Conservation (phyloP, 2,888 invertebrate species). For the Dolomedes plantarius region DNA sequence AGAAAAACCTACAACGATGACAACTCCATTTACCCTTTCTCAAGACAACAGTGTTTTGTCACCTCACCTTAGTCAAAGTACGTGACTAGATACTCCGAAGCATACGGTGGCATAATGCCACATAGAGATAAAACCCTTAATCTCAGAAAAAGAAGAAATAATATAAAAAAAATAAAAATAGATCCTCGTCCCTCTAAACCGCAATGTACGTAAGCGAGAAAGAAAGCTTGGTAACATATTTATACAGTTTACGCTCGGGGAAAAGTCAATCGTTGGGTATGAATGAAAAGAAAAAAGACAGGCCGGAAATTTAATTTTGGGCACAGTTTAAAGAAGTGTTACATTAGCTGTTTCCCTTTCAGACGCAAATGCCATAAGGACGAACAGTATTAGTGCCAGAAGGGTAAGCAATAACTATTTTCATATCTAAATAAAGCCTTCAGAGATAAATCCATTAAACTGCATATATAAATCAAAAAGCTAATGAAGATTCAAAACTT, state of each 20-base stretch:
- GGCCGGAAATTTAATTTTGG: background rate
- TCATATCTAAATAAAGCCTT: background rate
- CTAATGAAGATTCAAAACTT: too few species aligned
- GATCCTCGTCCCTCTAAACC: background rate
- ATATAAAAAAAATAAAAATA: background rate
- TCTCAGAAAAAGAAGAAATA: background rate
- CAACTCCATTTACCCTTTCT: too few species aligned
- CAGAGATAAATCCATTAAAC: too few species aligned
- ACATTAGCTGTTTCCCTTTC: background rate
- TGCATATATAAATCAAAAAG: too few species aligned
- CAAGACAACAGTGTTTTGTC: too few species aligned
- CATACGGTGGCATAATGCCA: background rate
- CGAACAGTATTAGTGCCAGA: background rate
- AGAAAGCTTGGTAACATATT: background rate
- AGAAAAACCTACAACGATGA: too few species aligned
- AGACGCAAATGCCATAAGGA: background rate
- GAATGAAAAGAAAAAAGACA: background rate
- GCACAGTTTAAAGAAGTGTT: background rate
- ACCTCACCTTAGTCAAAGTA: too few species aligned
- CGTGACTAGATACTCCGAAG: too few species aligned
- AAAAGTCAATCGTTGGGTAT: background rate
- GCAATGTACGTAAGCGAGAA: background rate
- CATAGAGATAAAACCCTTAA: background rate
- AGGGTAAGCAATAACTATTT: background rate
- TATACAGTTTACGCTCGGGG: background rate